Evolutionary conservation across 2,113 vertebrate species (phyloP).

Genomic region (Prochilodus magdalenae): DNA sequence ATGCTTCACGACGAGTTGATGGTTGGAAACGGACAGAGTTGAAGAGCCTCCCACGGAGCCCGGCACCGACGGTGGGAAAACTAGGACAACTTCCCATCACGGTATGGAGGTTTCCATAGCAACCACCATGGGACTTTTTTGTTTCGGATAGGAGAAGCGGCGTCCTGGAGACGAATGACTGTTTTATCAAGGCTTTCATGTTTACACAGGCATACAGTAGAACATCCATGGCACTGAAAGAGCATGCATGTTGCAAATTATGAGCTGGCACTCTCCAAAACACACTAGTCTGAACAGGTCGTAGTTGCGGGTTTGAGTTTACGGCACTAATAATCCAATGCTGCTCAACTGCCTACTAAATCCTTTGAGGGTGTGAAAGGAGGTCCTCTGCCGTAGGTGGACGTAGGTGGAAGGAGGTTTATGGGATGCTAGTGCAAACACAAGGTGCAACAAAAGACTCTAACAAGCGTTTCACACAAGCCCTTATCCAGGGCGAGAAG

Average conservation of each 20-base stretch:
- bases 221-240: not conserved
- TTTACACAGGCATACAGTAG: not conserved
- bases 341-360: not conserved
- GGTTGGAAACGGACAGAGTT: slow-evolving; percentile 37
- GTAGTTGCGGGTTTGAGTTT: not conserved
- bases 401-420: not conserved
- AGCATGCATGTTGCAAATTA: not conserved
- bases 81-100: slow-evolving; percentile 44
- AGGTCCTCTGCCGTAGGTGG: not conserved
- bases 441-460: slow-evolving; percentile 9
- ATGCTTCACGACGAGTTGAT: slow-evolving; percentile 33
- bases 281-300: not conserved
- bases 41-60: slow-evolving; percentile 37
- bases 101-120: slow-evolving; percentile 59
- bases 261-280: not conserved
- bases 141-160: slow-evolving; percentile 39
- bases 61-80: slow-evolving; percentile 37
- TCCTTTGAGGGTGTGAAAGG: not conserved
- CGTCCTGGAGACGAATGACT: slow-evolving; percentile 13
- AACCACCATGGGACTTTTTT: slow-evolving; percentile 54
- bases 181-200: slow-evolving; percentile 11
- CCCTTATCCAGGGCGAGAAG: slow-evolving; percentile 1
- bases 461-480: slow-evolving; percentile 8
- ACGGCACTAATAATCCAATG: not conserved
- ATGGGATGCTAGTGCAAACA: not conserved